Evolutionary conservation across 2,888 invertebrate genomes (phyloP).

Genomic region (Notodonta ziczac): DNA sequence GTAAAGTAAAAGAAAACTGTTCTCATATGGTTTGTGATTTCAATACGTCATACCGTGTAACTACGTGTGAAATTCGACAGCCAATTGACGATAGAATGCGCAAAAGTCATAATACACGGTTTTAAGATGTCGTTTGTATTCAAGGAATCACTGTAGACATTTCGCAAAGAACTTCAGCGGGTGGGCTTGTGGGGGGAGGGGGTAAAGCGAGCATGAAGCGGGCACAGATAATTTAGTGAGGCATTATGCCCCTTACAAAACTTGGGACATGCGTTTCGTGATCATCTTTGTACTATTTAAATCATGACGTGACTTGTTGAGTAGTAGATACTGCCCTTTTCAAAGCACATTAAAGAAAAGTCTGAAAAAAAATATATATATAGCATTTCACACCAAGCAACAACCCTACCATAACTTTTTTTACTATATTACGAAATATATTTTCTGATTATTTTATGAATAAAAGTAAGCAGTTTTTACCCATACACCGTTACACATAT

Average conservation of each 20-base stretch:
- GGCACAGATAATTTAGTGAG: constrained; percentile 75
- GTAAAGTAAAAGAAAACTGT: too few species aligned
- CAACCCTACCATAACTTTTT: too few species aligned
- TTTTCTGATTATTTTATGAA: too few species aligned
- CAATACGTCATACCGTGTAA: constrained; percentile 17
- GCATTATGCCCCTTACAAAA: constrained; percentile 70
- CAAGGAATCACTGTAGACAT: constrained; percentile 84
- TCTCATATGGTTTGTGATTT: not conserved
- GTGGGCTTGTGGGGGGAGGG: constrained; percentile 51
- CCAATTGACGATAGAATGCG: constrained; percentile 71
- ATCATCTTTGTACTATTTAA: constrained; percentile 9
- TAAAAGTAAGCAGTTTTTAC: too few species aligned
- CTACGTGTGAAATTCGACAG: constrained; percentile 54
- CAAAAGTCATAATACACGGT: constrained; percentile 75
- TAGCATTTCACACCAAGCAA: too few species aligned
- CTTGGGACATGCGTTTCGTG: constrained; percentile 50
- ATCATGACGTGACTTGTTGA: constrained; percentile 2
- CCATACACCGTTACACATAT: too few species aligned
- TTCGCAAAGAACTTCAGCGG: constrained; percentile 75
- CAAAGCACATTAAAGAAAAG: not conserved
- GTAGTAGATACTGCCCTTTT: not conserved
- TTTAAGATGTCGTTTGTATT: constrained; percentile 83
- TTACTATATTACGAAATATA: too few species aligned
- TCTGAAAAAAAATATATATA: too few species aligned
- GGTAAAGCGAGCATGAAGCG: constrained; percentile 73